A percentile compares a stretch with the other conserved stretches of the same genome.
Conservation (phyloP, 92 coral and sea anemone genomes). For the Hydrozoanthus gracilis region DNA sequence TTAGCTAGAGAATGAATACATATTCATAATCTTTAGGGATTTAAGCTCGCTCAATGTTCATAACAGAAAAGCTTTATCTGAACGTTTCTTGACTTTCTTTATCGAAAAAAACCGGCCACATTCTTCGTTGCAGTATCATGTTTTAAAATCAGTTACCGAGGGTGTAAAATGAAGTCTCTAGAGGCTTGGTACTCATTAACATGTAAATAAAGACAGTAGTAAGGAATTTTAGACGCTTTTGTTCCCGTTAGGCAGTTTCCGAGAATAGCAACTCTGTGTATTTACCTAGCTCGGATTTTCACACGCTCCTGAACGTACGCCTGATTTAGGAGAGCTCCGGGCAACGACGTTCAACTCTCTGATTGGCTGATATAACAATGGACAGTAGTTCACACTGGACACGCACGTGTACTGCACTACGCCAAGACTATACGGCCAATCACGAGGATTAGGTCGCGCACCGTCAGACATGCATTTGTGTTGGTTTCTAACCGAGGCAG, state of each 20-base stretch:
- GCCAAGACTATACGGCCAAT: conserved; percentile 55
- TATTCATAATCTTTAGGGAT: conserved; percentile 17
- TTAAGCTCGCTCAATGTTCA: neutral
- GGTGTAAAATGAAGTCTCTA: conserved; percentile 7
- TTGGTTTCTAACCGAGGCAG: conserved; percentile 38
- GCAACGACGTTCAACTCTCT: conserved; percentile 17
- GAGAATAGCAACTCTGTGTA: conserved; percentile 39
- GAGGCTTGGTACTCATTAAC: conserved; percentile 18
- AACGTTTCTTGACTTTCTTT: neutral
- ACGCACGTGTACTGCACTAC: conserved; percentile 78
- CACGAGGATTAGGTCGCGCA: conserved; percentile 41
- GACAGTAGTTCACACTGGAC: conserved; percentile 30
- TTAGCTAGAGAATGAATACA: neutral
- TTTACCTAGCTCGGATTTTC: conserved; percentile 64
- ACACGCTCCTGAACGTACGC: conserved; percentile 71
- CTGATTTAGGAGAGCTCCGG: conserved; percentile 54
- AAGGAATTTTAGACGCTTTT: conserved; percentile 30
- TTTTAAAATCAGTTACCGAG: neutral
- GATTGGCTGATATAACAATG: conserved; percentile 57
- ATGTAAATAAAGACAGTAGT: conserved; percentile 14
- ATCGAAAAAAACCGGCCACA: no score
- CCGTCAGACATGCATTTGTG: conserved; percentile 47
- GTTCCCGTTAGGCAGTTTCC: conserved; percentile 31
- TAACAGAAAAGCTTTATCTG: neutral
- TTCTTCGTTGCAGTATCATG: neutral